Conservation (phyloP, 2,888 invertebrate species). For the Leistus spinibarbis region DNA sequence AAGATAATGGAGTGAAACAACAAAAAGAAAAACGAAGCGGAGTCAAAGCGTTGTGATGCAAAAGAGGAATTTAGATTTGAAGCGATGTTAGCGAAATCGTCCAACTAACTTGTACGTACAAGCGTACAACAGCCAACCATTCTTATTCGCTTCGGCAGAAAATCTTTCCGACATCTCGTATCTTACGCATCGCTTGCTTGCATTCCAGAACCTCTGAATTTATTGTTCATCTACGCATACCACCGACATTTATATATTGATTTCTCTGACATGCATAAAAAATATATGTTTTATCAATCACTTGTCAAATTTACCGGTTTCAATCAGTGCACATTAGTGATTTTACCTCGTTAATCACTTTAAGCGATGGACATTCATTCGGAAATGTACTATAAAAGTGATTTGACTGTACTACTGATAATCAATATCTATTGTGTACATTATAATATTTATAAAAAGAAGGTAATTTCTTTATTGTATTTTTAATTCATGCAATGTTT, state of each 20-base stretch:
- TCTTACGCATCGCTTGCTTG: constrained; percentile 22
- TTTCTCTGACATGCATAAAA: too few relatives aligned
- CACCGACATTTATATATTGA: constrained; percentile 24
- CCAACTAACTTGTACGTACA: background rate
- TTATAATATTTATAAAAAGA: too few relatives aligned
- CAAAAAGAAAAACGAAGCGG: background rate
- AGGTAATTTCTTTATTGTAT: too few relatives aligned
- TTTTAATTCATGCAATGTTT: too few relatives aligned
- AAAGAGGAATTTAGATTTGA: background rate
- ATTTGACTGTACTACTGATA: too few relatives aligned
- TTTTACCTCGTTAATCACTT: too few relatives aligned
- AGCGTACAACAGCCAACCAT: background rate
- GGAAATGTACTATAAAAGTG: too few relatives aligned
- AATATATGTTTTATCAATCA: too few relatives aligned
- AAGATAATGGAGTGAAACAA: background rate
- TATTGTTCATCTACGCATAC: constrained; percentile 13
- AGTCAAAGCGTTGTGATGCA: background rate
- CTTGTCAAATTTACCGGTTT: too few relatives aligned
- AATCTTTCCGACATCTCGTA: constrained; percentile 21
- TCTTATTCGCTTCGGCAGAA: constrained; percentile 14
- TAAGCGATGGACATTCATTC: too few relatives aligned
- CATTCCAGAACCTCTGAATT: constrained; percentile 16
- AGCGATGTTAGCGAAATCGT: background rate
- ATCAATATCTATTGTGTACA: too few relatives aligned
- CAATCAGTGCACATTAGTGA: too few relatives aligned